These are phyloP conservation scores for Xiphophorus birchmanni DNA, from an alignment of 2,797 vertebrate genomes.

Conservation along the genomic window DNA sequence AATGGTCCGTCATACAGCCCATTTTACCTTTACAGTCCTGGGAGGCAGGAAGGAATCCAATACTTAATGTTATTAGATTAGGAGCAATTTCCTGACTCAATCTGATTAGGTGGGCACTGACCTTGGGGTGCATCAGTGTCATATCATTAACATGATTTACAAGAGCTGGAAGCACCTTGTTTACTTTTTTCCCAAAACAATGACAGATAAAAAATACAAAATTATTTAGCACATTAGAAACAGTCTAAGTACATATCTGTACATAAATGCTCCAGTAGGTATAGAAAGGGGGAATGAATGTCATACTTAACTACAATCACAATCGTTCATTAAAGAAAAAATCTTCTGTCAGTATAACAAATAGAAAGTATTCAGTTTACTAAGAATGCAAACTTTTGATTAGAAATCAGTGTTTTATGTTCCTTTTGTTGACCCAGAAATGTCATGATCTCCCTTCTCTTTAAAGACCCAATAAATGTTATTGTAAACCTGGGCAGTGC, in stretches of 20 bases:
- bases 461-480: neutral
- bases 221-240: neutral
- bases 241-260: neutral
- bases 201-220: conserved; percentile 11
- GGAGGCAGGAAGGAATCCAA: conserved; percentile 68
- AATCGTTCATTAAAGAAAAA: neutral
- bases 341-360: neutral
- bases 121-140: conserved; percentile 58
- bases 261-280: neutral
- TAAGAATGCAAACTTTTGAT: neutral
- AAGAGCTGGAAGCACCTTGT: conserved; percentile 41
- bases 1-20: conserved; percentile 40
- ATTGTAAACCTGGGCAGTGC: neutral
- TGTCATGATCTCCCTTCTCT: neutral
- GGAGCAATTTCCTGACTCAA: conserved; percentile 78
- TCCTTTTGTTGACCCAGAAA: neutral
- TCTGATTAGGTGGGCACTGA: conserved; percentile 64
- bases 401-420: neutral
- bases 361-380: neutral
- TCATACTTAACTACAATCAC: neutral
- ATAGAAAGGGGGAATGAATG: neutral
- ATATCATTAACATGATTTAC: conserved; percentile 61
- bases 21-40: conserved; percentile 59
- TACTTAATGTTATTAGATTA: conserved; percentile 73
- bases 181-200: conserved; percentile 7